Evolutionary conservation across 2,888 invertebrate genomes (phyloP), one percentile per base, ranked within the genome.

Genomic region (Ferdinandea cuprea): DNA sequence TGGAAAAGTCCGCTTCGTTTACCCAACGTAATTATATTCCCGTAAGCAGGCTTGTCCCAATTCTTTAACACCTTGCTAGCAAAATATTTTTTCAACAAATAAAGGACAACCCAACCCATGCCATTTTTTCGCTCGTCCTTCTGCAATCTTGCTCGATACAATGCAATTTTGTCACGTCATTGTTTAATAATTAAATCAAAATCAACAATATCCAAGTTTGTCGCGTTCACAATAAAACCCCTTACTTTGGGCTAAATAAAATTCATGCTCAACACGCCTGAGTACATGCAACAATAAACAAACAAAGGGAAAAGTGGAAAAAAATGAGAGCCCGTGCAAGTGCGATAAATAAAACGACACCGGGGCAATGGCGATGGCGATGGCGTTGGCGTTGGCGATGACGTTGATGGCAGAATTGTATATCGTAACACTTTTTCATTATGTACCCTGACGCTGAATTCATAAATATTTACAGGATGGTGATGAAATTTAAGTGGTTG

Each of bases 151-250:
- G 0, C 35, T 11, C 35, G 9, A 42, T 42, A 13, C 8, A 11
- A 48, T 56, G 19, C 37, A 19, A 17, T 68, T 56, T 56, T 80
- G 79, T 63, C 68, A 68, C 79, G 74, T 74, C 68, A 80, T 74
- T 80, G 74, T 74, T 74, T 74, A 68, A 74, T 74, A 80, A 80
- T 80, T 74, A 80, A 80, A 74, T 80, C 68, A 74, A 80, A 46
- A 61, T 46, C 74, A 66, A 74, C 74, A 74, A 58, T 68, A 37
- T 40, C 42, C 21, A 9, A 9, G n/a, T 9, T 15, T 15, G 65
- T 42, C 9, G 28, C 19, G 13, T 52, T 25, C 19, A 9, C 17
- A 19, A 30, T 6, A 30, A 30, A 15, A 8, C 11, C 13, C 2
- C 13, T 40, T 21, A 13, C 8, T 17, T 11, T 42, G 40, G 32